Evolutionary conservation across 2,888 invertebrate genomes (phyloP), one percentile per base, ranked within the genome.

Genomic region (Orthosia incerta): DNA sequence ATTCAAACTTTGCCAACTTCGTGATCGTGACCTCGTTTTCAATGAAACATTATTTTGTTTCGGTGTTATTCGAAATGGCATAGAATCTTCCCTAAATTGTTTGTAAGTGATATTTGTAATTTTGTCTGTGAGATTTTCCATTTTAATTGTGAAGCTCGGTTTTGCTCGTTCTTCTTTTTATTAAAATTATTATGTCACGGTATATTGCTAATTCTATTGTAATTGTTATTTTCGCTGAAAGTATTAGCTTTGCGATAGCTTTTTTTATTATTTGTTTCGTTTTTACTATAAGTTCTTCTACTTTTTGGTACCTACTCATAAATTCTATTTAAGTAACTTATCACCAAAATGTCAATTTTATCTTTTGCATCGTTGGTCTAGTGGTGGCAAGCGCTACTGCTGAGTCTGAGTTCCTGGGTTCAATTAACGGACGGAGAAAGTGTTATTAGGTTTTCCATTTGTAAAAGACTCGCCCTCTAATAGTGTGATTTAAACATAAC

Each of bases 1-100:
- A 79, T 83, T 26, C 64, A 72, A 87, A 83, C 79, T 84, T 79
- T 45, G 3, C 50, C 53, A 75, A 79, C 79, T 82, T 84, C 65
- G 39, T 60, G 71, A 71, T 77, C 73, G 46, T 39, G 45, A 60
- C 62, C 65, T 39, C 65, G 72, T 76, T 84, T 79, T 85, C 64
- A 79, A 74, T 84, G 56, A 72, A 82, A 84, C 65, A 76, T 76
- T 77, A 78, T 77, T 83, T 62, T 63, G 71, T 76, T 72, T 78
- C 67, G 60, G 53, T 79, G 71, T 71, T 74, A 73, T 74, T 79
- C 18, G 23, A 53, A 79, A 83, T 79, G 45, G 51, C 46, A 65
- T 51, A 55, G 70, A 83, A 71, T 79, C 64, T 79, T 74, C 16
- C 50, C 45, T 66, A 62, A 75, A 72, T 82, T 79, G 63, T 75